phyloP scores from a whole-genome alignment of 2,888 invertebrate species.

The Drosophila helvetica region DNA sequence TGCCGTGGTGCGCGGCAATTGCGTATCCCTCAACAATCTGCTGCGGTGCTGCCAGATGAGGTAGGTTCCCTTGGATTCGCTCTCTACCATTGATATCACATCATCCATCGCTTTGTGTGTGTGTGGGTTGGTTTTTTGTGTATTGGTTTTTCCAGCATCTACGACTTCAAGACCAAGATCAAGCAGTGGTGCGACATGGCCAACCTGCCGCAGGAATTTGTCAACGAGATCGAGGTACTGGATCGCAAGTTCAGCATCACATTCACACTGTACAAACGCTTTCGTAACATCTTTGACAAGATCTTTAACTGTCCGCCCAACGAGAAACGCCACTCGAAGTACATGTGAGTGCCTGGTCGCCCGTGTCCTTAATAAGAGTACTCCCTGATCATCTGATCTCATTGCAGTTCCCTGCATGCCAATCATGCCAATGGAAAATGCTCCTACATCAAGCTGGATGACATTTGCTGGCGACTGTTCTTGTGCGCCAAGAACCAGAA shows the following conservation, averaged over 20 bases:
- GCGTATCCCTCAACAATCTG: conserved; percentile 95
- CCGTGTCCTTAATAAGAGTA: too few species aligned
- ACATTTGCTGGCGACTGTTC: conserved; percentile 97
- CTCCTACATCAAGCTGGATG: conserved; percentile 92
- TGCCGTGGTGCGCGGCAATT: conserved; percentile 92
- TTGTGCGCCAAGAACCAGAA: conserved; percentile 94
- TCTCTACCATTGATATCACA: too few species aligned
- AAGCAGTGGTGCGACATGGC: conserved; percentile 98
- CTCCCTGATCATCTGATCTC: not conserved
- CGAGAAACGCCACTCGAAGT: conserved; percentile 82
- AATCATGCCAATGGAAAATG: conserved; percentile 85
- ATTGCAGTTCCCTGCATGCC: conserved; percentile 74
- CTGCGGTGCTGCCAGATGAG: conserved; percentile 94
- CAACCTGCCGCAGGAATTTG: conserved; percentile 92
- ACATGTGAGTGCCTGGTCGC: conserved; percentile 66
- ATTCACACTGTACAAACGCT: conserved; percentile 96
- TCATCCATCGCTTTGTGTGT: too few species aligned
- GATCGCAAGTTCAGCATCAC: conserved; percentile 97
- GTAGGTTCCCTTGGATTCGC: conserved; percentile 82
- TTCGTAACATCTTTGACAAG: conserved; percentile 93
- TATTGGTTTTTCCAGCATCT: conserved; percentile 87
- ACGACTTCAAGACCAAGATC: conserved; percentile 97
- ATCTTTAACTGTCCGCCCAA: conserved; percentile 89
- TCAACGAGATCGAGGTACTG: conserved; percentile 91
- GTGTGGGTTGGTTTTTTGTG: too few species aligned